Evolutionary conservation across 2,888 invertebrate species (phyloP), one percentile per base, ranked within the genome.

Genomic region (Drosophila mayaguana): DNA sequence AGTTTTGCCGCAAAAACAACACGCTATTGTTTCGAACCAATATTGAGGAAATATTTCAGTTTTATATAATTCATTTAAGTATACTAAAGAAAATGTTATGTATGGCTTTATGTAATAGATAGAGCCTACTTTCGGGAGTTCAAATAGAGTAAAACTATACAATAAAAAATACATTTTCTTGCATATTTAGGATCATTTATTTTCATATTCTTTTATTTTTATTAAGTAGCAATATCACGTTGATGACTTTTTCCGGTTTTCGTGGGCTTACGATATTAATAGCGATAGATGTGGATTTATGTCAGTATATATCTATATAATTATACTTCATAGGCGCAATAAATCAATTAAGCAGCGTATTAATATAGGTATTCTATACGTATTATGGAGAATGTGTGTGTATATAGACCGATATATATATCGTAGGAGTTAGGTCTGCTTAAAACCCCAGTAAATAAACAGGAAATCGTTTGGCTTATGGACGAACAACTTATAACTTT

Each of bases 181-280:
- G 18, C 53, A 63, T 42, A 57, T 38, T 66, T 54, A 71, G 75
- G 70, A 74, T 62, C 78, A 74, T 84, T 84, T 76, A 72, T 75
- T 50, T 20, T 70, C 34, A 75, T 72, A 51, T 72, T 0, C 54
- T 28, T 54, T 54, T 28, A 40, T 54, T 42, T 82, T 82, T 66
- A 56, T 81, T 84, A 72, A 71, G 72, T 86, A 81, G 78, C 84
- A 78, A 87, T 84, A 84, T 84, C 87, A 84, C 84, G 84, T 84
- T 87, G 82, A 87, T 82, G 84, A 84, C 72, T 81, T 71, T 72
- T 48, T 50, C 25, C 20, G 32, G 70, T 68, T 72, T 48, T 63
- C 45, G 60, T 60, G 62, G 63, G 63, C 11, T 63, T 69, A 62
- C 56, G 65, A 22, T 54, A 71, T 69, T 73, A 20, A 62, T 81